Percentiles rank a stretch among this genome's conserved stretches.
Conservation (phyloP, 2,888 invertebrate genomes). For the Incurvaria masculella region DNA sequence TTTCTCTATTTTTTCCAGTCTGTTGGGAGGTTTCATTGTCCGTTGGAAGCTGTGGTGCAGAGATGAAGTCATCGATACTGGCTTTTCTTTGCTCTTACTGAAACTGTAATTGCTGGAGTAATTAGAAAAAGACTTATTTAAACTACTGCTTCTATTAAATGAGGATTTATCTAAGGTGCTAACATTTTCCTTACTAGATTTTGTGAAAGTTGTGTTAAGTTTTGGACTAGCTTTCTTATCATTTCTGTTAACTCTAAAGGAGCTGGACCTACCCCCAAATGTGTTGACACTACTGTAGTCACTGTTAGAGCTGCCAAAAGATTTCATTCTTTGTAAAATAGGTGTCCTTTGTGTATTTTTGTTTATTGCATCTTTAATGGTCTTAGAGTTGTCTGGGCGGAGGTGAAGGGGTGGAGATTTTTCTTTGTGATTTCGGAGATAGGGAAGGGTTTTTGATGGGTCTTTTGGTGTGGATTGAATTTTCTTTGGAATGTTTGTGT, state of each 20-base stretch:
- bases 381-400: conserved; percentile 39
- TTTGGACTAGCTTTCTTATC: conserved; percentile 40
- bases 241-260: conserved; percentile 44
- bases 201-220: conserved; percentile 46
- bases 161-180: conserved; percentile 35
- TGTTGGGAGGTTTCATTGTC: conserved; percentile 40
- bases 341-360: conserved; percentile 54
- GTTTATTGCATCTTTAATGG: conserved; percentile 48
- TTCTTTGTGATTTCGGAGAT: conserved; percentile 38
- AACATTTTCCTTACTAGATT: conserved; percentile 50
- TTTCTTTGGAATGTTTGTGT: conserved; percentile 53
- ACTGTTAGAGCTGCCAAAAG: conserved; percentile 43
- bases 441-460: conserved; percentile 41
- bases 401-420: conserved; percentile 31
- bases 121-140: conserved; percentile 46
- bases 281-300: conserved; percentile 30
- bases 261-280: conserved; percentile 45
- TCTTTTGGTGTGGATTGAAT: conserved; percentile 39
- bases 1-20: conserved; percentile 46
- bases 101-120: conserved; percentile 43
- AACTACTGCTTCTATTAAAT: conserved; percentile 38
- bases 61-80: conserved; percentile 46
- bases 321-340: conserved; percentile 49
- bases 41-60: conserved; percentile 50
- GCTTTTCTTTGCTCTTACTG: conserved; percentile 48